Conservation (phyloP, 2,797 vertebrate genomes). For the Sternarchorhynchus goeldii region DNA sequence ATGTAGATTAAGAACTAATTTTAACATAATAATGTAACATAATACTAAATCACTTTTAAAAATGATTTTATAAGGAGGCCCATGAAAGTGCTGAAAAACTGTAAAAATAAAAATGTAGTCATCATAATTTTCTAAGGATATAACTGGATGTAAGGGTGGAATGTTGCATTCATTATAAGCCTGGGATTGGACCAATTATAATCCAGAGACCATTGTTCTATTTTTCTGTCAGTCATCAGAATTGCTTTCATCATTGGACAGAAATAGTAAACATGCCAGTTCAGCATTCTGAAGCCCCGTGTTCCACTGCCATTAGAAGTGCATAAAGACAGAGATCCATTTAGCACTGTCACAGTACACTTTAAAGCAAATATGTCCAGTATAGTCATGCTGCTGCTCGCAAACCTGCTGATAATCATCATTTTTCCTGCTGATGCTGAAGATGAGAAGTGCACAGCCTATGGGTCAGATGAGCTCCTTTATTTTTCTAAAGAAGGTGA, state of each 20-base stretch:
- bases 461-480: slow-evolving; percentile 70
- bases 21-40: neutral
- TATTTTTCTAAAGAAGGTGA: slow-evolving; percentile 76
- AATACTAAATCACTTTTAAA: neutral
- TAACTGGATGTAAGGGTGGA: too few species aligned
- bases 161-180: neutral
- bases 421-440: slow-evolving; percentile 60
- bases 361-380: slow-evolving; percentile 24
- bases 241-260: slow-evolving; percentile 41
- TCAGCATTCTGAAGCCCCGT: slow-evolving; percentile 2
- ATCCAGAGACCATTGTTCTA: slow-evolving; percentile 11
- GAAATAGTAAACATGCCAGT: slow-evolving; percentile 26
- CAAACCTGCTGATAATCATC: slow-evolving; percentile 60
- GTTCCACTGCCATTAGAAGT: slow-evolving; percentile 12
- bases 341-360: slow-evolving; percentile 19
- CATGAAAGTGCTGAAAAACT: too few species aligned
- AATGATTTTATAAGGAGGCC: neutral
- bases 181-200: slow-evolving; percentile 27
- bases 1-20: neutral
- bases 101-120: too few species aligned
- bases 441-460: slow-evolving; percentile 66
- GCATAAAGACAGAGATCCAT: slow-evolving; percentile 57
- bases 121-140: too few species aligned
- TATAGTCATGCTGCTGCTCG: slow-evolving; percentile 64
- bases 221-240: slow-evolving; percentile 27